Evolutionary conservation across 1,140 invertebrate genomes (phyloP).

Genomic region (Tetranychus cinnabarinus): DNA sequence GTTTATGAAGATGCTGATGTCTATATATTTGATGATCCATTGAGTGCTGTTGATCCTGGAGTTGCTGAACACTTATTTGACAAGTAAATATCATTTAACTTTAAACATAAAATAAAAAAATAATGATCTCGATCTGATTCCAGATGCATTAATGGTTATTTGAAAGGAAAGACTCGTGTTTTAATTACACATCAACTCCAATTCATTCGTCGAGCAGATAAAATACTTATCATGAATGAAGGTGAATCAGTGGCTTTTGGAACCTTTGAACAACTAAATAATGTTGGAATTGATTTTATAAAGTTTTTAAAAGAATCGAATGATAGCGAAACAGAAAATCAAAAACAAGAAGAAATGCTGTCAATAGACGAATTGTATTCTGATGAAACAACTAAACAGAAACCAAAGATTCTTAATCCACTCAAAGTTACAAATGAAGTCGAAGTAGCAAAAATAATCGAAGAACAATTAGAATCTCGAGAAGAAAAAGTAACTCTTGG

Average conservation of each 20-base stretch:
- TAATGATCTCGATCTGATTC: background rate
- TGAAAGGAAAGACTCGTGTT: conserved; percentile 54
- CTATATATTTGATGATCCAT: conserved; percentile 27
- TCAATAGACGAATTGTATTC: background rate
- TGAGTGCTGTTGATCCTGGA: conserved; percentile 23
- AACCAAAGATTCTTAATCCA: background rate
- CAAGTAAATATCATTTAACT: conserved; percentile 26
- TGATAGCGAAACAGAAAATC: background rate
- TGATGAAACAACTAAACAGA: background rate
- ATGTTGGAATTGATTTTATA: background rate
- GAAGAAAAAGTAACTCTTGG: background rate
- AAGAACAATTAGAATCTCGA: background rate
- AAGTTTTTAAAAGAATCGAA: background rate
- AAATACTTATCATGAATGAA: conserved; percentile 43
- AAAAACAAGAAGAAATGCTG: background rate
- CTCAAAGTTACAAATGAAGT: too few relatives aligned
- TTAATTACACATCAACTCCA: conserved; percentile 53
- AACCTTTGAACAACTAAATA: background rate
- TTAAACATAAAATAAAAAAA: background rate
- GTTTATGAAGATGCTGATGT: conserved; percentile 25
- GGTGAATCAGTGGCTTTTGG: conserved; percentile 24
- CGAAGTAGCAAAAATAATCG: background rate
- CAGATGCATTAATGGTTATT: conserved; percentile 50
- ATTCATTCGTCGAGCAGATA: conserved; percentile 32
- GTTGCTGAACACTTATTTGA: conserved; percentile 26